Evolutionary conservation across 2,113 vertebrate species (phyloP).

Genomic region (Lamprotornis superbus): DNA sequence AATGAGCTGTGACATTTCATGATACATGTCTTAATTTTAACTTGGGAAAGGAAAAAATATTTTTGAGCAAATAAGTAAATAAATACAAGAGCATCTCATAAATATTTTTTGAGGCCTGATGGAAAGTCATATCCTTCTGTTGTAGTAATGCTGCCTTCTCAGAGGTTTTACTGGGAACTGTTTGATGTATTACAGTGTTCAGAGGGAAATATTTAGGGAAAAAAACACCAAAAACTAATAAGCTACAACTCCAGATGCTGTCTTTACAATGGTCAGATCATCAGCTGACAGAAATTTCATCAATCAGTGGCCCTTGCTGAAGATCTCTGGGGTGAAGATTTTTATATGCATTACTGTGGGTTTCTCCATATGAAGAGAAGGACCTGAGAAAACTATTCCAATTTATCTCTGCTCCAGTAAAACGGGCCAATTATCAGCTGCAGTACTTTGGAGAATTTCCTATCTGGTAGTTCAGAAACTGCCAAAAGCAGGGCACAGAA

Average conservation of each 20-base stretch:
- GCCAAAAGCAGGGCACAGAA: conserved; percentile 61
- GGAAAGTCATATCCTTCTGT: background rate
- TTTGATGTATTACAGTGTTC: background rate
- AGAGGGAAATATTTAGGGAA: background rate
- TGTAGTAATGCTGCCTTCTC: background rate
- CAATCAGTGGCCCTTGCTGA: background rate
- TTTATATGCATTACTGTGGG: background rate
- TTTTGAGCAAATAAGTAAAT: conserved; percentile 14
- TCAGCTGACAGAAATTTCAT: background rate
- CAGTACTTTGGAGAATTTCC: conserved; percentile 71
- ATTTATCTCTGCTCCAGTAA: conserved; percentile 71
- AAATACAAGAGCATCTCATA: background rate
- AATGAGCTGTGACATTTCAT: conserved; percentile 32
- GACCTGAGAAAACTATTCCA: conserved; percentile 60
- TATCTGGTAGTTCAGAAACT: conserved; percentile 72
- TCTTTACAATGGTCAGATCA: background rate
- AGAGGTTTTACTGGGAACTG: background rate
- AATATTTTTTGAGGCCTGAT: background rate
- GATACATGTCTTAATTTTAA: conserved; percentile 41
- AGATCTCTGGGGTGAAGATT: background rate
- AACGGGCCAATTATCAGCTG: conserved; percentile 74
- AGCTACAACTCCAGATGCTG: background rate
- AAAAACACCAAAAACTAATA: background rate
- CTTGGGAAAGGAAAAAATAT: background rate
- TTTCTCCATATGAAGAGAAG: conserved; percentile 33